Evolutionary conservation across 2,888 invertebrate genomes (phyloP).

Genomic region (Polymixis lichenea): DNA sequence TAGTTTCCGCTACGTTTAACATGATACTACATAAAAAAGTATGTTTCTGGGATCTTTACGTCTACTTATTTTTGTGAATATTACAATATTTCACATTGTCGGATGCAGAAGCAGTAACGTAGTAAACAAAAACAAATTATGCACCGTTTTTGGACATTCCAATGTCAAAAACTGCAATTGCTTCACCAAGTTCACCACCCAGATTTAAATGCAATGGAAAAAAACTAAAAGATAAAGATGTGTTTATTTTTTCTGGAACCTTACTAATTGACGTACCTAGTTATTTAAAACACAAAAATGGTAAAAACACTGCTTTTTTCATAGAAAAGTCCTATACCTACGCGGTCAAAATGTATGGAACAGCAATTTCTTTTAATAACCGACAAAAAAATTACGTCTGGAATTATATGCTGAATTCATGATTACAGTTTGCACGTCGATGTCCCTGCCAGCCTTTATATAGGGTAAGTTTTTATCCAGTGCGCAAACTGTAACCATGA

Average conservation of each 20-base stretch:
- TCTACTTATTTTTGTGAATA: neutral
- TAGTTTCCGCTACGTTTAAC: constrained; percentile 4
- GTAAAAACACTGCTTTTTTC: no score
- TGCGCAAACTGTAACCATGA: no score
- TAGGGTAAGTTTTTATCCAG: no score
- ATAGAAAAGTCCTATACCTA: no score
- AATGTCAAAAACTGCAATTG: neutral
- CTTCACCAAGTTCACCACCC: no score
- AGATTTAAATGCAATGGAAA: neutral
- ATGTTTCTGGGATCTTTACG: neutral
- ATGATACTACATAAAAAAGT: neutral
- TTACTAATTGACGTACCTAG: neutral
- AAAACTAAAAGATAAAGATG: neutral
- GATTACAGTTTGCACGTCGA: no score
- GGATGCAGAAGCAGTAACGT: neutral
- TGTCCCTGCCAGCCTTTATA: no score
- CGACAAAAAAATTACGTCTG: no score
- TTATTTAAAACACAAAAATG: no score
- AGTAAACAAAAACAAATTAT: constrained; percentile 6
- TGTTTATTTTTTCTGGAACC: neutral
- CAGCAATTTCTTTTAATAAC: no score
- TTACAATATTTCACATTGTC: neutral
- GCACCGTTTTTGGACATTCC: neutral
- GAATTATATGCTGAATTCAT: no score
- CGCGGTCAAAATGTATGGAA: no score